Conservation (phyloP, 1,140 invertebrate species). For the Lordiphosa stackelbergi region DNA sequence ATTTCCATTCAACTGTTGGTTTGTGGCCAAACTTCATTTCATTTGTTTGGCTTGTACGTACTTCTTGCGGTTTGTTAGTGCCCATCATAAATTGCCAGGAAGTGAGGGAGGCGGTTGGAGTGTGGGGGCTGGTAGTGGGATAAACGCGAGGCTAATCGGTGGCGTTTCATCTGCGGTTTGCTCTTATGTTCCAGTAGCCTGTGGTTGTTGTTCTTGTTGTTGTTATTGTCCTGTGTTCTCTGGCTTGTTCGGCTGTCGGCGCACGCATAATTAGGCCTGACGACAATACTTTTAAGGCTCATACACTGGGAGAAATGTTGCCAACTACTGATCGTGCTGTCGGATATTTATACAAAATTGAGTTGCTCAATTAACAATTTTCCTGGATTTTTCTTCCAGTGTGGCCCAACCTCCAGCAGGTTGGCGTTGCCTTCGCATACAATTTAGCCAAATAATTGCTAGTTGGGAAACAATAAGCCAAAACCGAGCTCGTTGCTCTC, state of each 20-base stretch:
- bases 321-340: too few species aligned
- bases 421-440: slow-evolving; percentile 23
- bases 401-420: slow-evolving; percentile 22
- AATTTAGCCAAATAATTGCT: slow-evolving; percentile 67
- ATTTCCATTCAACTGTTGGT: slow-evolving; percentile 71
- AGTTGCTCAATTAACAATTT: too few species aligned
- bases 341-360: background rate
- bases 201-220: slow-evolving; percentile 15
- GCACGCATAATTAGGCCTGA: slow-evolving; percentile 69
- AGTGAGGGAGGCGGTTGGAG: slow-evolving; percentile 1
- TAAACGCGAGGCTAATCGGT: slow-evolving; percentile 53
- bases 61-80: slow-evolving; percentile 58
- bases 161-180: slow-evolving; percentile 61
- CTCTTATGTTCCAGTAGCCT: slow-evolving; percentile 14
- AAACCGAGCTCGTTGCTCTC: slow-evolving; percentile 31
- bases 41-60: slow-evolving; percentile 43
- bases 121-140: slow-evolving; percentile 11
- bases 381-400: slow-evolving; percentile 1
- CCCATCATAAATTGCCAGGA: slow-evolving; percentile 64
- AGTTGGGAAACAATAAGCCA: slow-evolving; percentile 52
- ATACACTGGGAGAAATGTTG: slow-evolving; percentile 11
- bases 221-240: slow-evolving; percentile 8
- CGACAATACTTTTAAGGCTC: slow-evolving; percentile 23
- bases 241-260: slow-evolving; percentile 52
- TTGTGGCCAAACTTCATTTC: slow-evolving; percentile 45